Conservation (phyloP, 1,140 invertebrate species). For the Ylistrum balloti region DNA sequence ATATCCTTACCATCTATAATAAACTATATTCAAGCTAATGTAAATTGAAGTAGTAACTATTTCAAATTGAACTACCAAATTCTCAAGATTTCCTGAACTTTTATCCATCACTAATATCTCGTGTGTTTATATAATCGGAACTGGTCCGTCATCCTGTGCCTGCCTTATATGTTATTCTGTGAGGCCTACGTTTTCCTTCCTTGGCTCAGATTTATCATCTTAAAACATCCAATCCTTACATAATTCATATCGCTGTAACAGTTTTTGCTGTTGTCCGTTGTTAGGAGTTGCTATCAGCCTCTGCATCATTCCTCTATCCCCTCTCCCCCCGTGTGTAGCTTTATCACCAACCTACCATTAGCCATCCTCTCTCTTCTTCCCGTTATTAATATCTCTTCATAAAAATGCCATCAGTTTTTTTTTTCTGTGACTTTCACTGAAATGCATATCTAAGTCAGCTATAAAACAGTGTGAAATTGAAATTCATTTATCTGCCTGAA, state of each 20-base stretch:
- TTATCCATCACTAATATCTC: background rate
- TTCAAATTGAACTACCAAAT: background rate
- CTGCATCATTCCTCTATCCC: background rate
- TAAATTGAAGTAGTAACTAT: background rate
- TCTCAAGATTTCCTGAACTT: background rate
- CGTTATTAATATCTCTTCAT: background rate
- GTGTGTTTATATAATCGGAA: background rate
- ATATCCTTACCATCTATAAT: background rate
- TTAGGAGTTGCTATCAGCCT: constrained; percentile 3
- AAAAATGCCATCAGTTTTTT: background rate
- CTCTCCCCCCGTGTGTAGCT: background rate
- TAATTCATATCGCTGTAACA: constrained; percentile 16
- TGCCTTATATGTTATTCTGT: constrained; percentile 8
- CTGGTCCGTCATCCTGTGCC: background rate
- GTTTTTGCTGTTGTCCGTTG: constrained; percentile 33
- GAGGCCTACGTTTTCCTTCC: constrained; percentile 8
- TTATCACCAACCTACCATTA: background rate
- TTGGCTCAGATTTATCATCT: constrained; percentile 7
- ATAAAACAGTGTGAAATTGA: constrained; percentile 40
- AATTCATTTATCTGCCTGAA: constrained; percentile 19
- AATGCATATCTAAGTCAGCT: background rate
- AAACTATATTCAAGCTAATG: background rate
- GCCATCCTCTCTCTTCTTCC: background rate
- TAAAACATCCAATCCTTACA: constrained; percentile 34
- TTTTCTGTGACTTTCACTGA: background rate